These are phyloP conservation scores for Kryptopterus vitreolus DNA, from an alignment of 2,797 vertebrate genomes.

Conservation along the genomic window DNA sequence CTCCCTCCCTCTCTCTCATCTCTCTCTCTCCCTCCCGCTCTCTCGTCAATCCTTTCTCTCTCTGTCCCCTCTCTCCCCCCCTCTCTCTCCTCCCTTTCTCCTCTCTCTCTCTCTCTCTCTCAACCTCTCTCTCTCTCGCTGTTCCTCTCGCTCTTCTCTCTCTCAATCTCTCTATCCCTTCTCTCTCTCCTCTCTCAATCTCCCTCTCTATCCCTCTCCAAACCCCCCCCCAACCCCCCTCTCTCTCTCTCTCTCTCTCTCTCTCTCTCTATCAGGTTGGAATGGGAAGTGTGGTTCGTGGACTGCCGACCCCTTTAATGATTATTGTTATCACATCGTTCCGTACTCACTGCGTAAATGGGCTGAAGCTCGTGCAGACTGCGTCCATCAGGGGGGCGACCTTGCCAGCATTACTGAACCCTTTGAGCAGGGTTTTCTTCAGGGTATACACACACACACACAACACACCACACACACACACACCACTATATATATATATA, in stretches of 20 bases:
- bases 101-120: background rate
- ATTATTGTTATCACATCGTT: conserved; percentile 78
- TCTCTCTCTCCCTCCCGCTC: no score
- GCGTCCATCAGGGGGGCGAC: conserved; percentile 75
- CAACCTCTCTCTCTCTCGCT: no score
- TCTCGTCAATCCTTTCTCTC: no score
- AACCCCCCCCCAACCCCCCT: no score
- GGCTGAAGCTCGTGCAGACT: conserved; percentile 75
- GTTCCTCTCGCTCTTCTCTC: no score
- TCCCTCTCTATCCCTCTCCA: no score
- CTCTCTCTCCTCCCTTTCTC: no score
- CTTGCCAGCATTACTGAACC: conserved; percentile 76
- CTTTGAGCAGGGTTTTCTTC: conserved; percentile 73
- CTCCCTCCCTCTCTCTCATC: no score
- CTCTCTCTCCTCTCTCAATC: no score
- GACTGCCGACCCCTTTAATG: conserved; percentile 73
- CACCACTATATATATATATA: no score
- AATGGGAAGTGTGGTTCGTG: conserved; percentile 75
- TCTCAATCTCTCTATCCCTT: no score
- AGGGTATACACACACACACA: conserved; percentile 60
- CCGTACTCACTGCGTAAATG: conserved; percentile 71
- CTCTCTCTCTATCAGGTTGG: conserved; percentile 68
- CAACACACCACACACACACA: background rate
- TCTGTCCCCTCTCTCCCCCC: no score
- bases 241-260: background rate